These are phyloP conservation scores for Bembecia ichneumoniformis DNA, from an alignment of 2,888 invertebrate genomes.

Conservation along the genomic window DNA sequence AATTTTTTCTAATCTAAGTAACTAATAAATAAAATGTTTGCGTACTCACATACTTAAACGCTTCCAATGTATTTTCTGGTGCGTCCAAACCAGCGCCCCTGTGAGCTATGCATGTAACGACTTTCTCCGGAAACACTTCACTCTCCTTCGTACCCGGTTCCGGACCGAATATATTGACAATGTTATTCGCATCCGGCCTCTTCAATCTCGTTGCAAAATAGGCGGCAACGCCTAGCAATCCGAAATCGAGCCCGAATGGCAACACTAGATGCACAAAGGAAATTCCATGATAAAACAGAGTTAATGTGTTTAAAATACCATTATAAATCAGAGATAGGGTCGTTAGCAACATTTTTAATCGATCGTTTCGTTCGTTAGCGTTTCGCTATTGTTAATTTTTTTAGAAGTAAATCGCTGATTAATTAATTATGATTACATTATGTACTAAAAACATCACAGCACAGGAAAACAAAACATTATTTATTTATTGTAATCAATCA, in stretches of 20 bases:
- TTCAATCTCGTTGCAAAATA: constrained; percentile 47
- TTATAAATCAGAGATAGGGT: constrained; percentile 31
- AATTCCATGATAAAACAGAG: constrained; percentile 31
- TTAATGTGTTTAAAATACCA: constrained; percentile 31
- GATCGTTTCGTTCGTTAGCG: constrained; percentile 31
- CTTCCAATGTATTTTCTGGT: constrained; percentile 84
- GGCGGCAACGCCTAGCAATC: constrained; percentile 39
- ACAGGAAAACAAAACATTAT: too few relatives aligned
- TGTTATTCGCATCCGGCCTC: constrained; percentile 48
- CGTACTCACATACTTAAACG: constrained; percentile 76
- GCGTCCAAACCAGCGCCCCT: constrained; percentile 83
- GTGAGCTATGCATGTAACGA: constrained; percentile 79
- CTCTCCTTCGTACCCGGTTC: constrained; percentile 57
- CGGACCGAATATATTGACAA: constrained; percentile 68
- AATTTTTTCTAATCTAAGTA: too few relatives aligned
- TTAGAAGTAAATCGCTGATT: constrained; percentile 37
- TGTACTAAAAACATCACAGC: too few relatives aligned
- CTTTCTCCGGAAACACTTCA: constrained; percentile 45
- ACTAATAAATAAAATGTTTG: too few relatives aligned
- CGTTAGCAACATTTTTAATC: constrained; percentile 44
- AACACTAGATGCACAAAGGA: constrained; percentile 48
- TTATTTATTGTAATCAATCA: too few relatives aligned
- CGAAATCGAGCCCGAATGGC: constrained; percentile 53
- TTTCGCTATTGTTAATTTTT: constrained; percentile 33
- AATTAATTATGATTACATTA: too few relatives aligned